phyloP scores from a whole-genome alignment of 2,888 invertebrate genomes.

The Drosophila nr. fundita region DNA sequence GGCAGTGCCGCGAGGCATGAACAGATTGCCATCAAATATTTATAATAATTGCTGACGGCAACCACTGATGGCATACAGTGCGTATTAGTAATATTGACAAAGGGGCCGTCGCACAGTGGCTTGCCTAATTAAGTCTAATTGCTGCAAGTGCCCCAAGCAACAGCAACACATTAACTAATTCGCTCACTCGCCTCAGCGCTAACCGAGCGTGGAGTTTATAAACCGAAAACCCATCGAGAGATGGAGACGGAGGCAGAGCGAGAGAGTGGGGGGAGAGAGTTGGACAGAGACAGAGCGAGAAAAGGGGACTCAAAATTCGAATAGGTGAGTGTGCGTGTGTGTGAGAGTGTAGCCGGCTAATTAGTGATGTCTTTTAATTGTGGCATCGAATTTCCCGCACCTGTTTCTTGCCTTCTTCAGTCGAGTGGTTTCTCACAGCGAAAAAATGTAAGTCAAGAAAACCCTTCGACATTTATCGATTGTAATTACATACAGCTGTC shows the following conservation, averaged over 20 bases:
- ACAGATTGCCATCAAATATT: conserved; percentile 39
- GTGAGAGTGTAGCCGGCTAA: neutral
- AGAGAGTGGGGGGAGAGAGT: neutral
- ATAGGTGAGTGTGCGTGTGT: neutral
- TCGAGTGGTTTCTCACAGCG: neutral
- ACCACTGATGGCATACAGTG: conserved; percentile 18
- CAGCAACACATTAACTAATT: conserved; percentile 61
- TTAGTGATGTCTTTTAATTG: conserved; percentile 3
- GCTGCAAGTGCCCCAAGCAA: conserved; percentile 38
- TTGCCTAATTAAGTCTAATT: conserved; percentile 67
- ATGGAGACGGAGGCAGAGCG: too few relatives aligned
- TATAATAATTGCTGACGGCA: conserved; percentile 45
- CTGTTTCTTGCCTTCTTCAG: neutral
- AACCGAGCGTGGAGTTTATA: conserved; percentile 7
- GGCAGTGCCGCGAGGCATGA: neutral
- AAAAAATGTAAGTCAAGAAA: neutral
- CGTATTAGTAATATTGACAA: conserved; percentile 46
- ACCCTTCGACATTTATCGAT: neutral
- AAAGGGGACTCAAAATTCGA: neutral
- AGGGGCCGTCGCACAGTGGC: conserved; percentile 26
- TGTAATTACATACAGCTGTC: neutral
- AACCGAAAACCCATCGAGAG: neutral
- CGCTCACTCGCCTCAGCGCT: conserved; percentile 10
- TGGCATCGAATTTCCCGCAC: conserved; percentile 19
- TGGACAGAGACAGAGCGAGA: neutral